Base-by-base conservation (phyloP, 2,797 vertebrate species). In the Thripadectes ignobilis region DNA sequence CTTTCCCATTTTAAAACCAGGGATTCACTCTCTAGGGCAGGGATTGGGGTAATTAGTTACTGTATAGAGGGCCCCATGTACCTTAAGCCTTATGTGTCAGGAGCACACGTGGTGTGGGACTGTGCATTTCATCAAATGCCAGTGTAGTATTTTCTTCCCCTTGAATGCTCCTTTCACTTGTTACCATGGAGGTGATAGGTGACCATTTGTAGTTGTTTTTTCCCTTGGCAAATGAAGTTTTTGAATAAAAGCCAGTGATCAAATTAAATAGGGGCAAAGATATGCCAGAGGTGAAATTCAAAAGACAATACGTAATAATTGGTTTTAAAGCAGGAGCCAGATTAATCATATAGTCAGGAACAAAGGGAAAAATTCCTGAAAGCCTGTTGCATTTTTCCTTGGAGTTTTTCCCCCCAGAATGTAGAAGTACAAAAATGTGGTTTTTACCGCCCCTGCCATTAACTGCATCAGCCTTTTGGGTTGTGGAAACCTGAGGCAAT, bases 241-340 rank as follows among this genome's bases (percentile, higher is more conserved):
- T 98, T 98, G 97, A 98, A 97, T 97, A 97, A 97, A 97, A 98
- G 94, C 96, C 97, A 98, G 95, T 41, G 90, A 94, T 95, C 67
- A 59, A 97, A 97, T 98, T 97, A 97, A 98, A 94, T 91, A 92
- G 95, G 93, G 96, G 94, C 97, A 96, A 94, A 97, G 96, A 96
- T 90, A 89, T 77, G 94, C 96, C 89, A 86, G 92, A 96, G 97
- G 97, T 97, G 97, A 97, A 96, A 98, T 96, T 98, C 95, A 97
- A 96, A 98, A 98, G 97, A 96, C 82, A 90, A 97, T 98, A 97
- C 3, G 9, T 97, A 98, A 98, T 98, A 97, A 97, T 96, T 97
- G 97, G 89, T 97, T 98, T 97, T 97, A 97, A 97, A 97, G 95
- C 79, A 96, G 95, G 62, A 97, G 85, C 81, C 93, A 96, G 93